Conservation (phyloP, 2,888 invertebrate genomes). For the Lasioglossum morio region DNA sequence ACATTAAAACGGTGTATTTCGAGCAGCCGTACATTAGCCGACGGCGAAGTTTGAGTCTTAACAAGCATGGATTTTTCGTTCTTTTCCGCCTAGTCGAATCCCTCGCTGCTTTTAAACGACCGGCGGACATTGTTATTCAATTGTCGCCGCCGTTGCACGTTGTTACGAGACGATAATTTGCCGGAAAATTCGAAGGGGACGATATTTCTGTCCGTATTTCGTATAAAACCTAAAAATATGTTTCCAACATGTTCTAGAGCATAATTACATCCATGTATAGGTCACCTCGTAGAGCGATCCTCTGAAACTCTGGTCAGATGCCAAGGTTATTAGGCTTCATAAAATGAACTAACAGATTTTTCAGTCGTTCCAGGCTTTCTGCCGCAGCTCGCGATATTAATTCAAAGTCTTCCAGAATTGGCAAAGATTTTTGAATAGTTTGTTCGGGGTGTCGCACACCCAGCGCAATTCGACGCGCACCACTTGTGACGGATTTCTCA, state of each 20-base stretch:
- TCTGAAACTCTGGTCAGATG: neutral
- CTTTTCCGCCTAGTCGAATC: neutral
- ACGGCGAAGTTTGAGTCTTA: neutral
- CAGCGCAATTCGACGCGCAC: conserved; percentile 1
- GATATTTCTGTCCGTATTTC: neutral
- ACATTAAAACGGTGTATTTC: neutral
- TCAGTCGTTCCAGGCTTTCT: neutral
- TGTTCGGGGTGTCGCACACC: neutral
- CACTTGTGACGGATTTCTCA: conserved; percentile 14
- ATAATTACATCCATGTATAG: neutral
- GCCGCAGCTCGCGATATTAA: neutral
- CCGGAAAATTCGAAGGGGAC: neutral
- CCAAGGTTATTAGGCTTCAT: neutral
- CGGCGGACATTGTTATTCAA: neutral
- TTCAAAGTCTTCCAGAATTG: neutral
- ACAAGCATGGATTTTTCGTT: neutral
- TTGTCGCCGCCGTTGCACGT: neutral
- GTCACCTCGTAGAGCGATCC: neutral
- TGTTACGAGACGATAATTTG: neutral
- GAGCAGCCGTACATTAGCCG: conserved; percentile 13
- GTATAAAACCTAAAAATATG: neutral
- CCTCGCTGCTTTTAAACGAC: neutral
- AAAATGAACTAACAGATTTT: too few relatives aligned
- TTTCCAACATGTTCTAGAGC: neutral
- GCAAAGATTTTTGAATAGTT: neutral